These are phyloP conservation scores for Atrichornis clamosus DNA, from an alignment of 2,113 vertebrate genomes.

Conservation along the genomic window DNA sequence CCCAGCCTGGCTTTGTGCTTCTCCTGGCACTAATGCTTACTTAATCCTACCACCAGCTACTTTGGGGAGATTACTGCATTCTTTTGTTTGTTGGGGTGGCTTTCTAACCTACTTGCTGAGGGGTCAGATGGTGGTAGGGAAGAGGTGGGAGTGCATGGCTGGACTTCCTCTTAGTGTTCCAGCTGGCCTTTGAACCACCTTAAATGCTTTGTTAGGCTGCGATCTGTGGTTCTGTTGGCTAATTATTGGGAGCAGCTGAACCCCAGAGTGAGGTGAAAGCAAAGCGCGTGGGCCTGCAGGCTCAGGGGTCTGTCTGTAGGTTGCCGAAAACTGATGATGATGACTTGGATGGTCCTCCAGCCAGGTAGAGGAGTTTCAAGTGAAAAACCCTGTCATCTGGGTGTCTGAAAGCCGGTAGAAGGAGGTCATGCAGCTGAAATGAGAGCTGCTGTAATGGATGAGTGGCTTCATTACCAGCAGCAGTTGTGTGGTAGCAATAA, in stretches of 20 bases:
- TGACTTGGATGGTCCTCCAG: neutral
- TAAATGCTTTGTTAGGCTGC: neutral
- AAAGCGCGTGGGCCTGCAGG: rapidly evolving
- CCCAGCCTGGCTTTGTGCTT: slow-evolving; percentile 24
- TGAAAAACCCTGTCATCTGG: neutral
- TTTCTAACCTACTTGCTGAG: slow-evolving; percentile 31
- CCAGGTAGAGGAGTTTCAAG: neutral
- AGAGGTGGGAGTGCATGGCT: neutral
- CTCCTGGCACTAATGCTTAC: slow-evolving; percentile 7
- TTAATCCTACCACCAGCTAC: slow-evolving; percentile 43
- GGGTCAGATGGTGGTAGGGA: neutral
- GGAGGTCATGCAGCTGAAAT: neutral
- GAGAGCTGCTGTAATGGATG: neutral
- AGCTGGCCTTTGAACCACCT: neutral
- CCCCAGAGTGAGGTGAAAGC: neutral
- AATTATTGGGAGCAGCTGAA: slow-evolving; percentile 14
- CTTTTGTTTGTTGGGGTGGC: slow-evolving; percentile 45
- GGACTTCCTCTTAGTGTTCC: neutral
- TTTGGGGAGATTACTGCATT: slow-evolving; percentile 13
- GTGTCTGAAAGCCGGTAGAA: neutral
- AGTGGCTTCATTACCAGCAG: neutral
- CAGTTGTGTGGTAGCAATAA: neutral
- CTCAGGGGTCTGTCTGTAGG: neutral
- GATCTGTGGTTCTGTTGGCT: neutral
- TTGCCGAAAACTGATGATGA: neutral